These are phyloP conservation scores for Chlorospingus flavigularis DNA, from an alignment of 2,797 vertebrate species.

Conservation along the genomic window DNA sequence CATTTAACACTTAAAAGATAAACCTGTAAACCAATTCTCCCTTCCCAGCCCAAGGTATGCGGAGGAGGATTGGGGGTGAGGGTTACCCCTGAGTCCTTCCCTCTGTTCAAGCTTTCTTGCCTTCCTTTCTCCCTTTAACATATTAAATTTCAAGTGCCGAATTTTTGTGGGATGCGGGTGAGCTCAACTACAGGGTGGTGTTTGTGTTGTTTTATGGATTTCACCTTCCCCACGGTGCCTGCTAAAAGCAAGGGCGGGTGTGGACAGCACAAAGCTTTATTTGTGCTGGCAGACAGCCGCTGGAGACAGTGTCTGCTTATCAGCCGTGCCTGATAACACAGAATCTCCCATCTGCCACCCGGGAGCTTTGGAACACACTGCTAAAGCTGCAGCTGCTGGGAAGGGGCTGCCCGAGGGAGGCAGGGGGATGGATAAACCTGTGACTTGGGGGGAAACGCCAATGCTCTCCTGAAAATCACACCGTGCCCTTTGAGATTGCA, in stretches of 20 bases:
- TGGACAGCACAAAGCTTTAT: background rate
- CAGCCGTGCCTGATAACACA: background rate
- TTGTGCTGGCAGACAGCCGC: background rate
- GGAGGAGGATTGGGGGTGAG: background rate
- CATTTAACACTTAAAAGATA: background rate
- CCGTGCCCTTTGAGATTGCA: background rate
- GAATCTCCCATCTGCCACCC: conserved; percentile 4
- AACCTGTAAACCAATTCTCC: background rate
- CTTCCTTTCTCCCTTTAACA: background rate
- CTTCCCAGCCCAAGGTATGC: background rate
- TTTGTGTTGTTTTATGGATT: background rate
- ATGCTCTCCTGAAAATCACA: rapidly evolving
- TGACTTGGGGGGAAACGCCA: rapidly evolving
- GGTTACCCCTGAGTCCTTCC: background rate
- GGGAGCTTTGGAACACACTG: background rate
- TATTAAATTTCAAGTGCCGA: background rate
- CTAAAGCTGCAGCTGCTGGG: background rate
- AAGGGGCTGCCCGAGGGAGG: background rate
- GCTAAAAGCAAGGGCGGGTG: background rate
- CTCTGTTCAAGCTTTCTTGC: background rate
- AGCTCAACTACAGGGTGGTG: background rate
- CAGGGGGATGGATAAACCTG: rapidly evolving
- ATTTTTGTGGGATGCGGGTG: background rate
- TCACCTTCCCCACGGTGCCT: background rate
- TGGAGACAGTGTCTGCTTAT: background rate